Conservation (phyloP, 2,113 vertebrate genomes). For the Vireo altiloquus region DNA sequence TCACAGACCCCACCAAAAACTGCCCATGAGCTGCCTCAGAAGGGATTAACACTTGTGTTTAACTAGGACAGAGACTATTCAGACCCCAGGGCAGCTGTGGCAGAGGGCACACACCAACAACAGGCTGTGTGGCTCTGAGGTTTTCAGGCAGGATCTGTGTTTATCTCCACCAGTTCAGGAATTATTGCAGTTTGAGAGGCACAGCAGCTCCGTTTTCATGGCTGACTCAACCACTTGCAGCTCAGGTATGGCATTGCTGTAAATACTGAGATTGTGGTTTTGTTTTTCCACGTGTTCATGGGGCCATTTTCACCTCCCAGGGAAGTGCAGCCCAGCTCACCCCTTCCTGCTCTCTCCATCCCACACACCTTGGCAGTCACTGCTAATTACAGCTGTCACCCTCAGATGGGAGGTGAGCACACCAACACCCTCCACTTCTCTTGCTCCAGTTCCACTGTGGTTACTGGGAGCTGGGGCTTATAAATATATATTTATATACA, state of each 20-base stretch:
- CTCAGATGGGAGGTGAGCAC: neutral
- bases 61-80: neutral
- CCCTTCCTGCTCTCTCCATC: neutral
- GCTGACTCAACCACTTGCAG: neutral
- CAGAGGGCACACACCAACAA: neutral
- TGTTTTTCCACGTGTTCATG: neutral
- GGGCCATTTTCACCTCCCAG: neutral
- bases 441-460: neutral
- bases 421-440: neutral
- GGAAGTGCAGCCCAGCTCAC: neutral
- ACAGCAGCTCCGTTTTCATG: neutral
- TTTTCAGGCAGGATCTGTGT: neutral
- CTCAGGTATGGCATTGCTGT: neutral
- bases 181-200: neutral
- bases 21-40: neutral
- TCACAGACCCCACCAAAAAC: neutral
- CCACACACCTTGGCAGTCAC: neutral
- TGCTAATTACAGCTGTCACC: neutral
- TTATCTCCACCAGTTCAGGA: neutral
- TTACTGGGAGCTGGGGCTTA: neutral
- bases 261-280: accelerated
- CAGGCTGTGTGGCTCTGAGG: neutral
- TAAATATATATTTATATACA: neutral
- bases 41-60: neutral
- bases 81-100: neutral